Conservation (phyloP, 2,113 vertebrate species). For the Orientallactaga bullata region DNA sequence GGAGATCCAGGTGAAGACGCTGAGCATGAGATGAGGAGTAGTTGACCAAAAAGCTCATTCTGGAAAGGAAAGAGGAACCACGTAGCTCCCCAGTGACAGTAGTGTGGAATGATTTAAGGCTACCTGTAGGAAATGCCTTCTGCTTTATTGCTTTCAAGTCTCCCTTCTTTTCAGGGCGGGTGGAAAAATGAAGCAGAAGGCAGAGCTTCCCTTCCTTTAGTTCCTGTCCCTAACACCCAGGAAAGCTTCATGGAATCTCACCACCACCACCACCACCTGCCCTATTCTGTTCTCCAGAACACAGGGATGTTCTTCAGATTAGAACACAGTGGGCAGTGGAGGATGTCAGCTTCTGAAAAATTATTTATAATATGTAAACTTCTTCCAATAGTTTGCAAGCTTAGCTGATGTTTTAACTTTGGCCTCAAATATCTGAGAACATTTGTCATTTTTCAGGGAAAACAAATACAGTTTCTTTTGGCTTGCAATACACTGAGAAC, state of each 20-base stretch:
- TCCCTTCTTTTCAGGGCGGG: constrained; percentile 45
- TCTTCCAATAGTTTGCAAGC: not conserved
- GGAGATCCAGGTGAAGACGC: constrained; percentile 86
- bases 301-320: not conserved
- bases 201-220: constrained; percentile 58
- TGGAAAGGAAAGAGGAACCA: constrained; percentile 86
- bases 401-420: not conserved
- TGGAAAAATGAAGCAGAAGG: constrained; percentile 55
- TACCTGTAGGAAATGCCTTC: constrained; percentile 91
- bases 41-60: constrained; percentile 82
- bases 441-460: not conserved
- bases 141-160: constrained; percentile 85
- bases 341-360: not conserved
- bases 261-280: not conserved
- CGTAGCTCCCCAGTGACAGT: constrained; percentile 73
- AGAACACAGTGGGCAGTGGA: fast-evolving
- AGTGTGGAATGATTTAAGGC: constrained; percentile 90
- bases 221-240: constrained; percentile 7
- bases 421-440: not conserved
- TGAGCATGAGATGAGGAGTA: constrained; percentile 80
- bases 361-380: fast-evolving
- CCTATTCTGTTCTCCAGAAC: not conserved
- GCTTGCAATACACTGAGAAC: not conserved
- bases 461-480: not conserved
- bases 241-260: constrained; percentile 40